Evolutionary conservation across 2,888 invertebrate genomes (phyloP), one percentile per base, ranked within the genome.

Genomic region (Harpagoxenus sublaevis): DNA sequence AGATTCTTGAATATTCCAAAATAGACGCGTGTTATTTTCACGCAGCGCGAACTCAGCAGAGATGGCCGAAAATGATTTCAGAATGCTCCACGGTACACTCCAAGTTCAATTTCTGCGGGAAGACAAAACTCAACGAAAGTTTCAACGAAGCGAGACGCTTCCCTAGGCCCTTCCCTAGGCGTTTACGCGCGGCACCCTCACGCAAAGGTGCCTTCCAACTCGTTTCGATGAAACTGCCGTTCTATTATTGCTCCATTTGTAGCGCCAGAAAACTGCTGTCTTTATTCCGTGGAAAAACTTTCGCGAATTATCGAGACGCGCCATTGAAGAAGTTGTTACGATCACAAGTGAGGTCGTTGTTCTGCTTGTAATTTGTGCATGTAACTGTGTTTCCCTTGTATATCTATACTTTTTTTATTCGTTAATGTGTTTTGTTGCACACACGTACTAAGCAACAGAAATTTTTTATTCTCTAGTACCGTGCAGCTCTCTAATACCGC

Each of bases 171-270:
- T 23, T 23, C 23, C 23, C 23, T 83, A 75, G 83, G 85, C 55
- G 89, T 85, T 87, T 84, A 85, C 82, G 82, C 82, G 82, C 65
- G 75, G 84, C 57, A 68, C 65, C 81, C 84, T 88, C 88, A 71
- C 89, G 89, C 88, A 83, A 66, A 87, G 78, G 66, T 53, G 66
- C 89, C 89, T 89, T 88, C 87, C 89, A 88, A 86, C 87, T 86
- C 87, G 87, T 85, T 83, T 63, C 87, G 84, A 73, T 74, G 90
- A 88, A 89, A 89, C 86, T 89, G 84, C 90, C 88, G 87, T 88
- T 89, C 90, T 86, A 89, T 89, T 89, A 85, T 88, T 81, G 90
- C 87, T 88, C 89, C 88, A 86, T 89, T 88, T 85, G 86, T 83
- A 74, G 84, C 60, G 84, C 79, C 66, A 79, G 85, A 83, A 87